These are phyloP conservation scores for Gambusia holbrooki DNA, from an alignment of 2,113 vertebrate species.

Conservation along the genomic window DNA sequence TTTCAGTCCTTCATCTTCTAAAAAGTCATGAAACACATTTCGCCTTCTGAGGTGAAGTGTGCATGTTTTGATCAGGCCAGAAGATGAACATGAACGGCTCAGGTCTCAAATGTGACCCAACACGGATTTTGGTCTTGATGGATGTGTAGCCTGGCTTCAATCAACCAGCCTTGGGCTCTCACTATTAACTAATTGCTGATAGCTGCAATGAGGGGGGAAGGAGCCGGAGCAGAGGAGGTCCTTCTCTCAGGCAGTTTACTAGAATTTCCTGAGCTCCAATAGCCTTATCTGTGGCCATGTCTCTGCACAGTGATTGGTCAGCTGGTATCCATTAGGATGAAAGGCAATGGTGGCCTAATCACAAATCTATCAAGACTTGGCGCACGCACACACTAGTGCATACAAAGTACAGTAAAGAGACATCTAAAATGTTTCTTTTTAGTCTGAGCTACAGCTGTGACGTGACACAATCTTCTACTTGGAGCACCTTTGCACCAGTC, in stretches of 20 bases:
- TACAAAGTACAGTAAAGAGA: constrained; percentile 13
- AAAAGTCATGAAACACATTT: constrained; percentile 37
- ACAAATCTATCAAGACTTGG: constrained; percentile 65
- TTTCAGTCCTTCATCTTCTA: constrained; percentile 31
- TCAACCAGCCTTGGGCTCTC: constrained; percentile 65
- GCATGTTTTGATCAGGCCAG: constrained; percentile 47
- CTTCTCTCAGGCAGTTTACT: constrained; percentile 62
- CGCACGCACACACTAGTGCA: constrained; percentile 27
- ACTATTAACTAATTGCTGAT: constrained; percentile 79
- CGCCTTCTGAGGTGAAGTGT: constrained; percentile 25
- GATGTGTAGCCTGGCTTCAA: constrained; percentile 73
- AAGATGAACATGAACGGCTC: constrained; percentile 45
- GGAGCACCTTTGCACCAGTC: too few relatives aligned
- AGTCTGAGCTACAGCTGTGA: constrained; percentile 10
- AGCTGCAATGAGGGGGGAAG: constrained; percentile 50
- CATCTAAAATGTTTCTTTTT: constrained; percentile 9
- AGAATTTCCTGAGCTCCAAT: constrained; percentile 61
- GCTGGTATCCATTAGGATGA: constrained; percentile 78
- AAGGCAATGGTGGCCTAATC: constrained; percentile 72
- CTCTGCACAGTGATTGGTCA: constrained; percentile 74
- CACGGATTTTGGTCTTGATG: constrained; percentile 55
- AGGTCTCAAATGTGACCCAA: constrained; percentile 42
- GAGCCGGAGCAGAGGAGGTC: constrained; percentile 5
- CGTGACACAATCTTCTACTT: constrained; percentile 9
- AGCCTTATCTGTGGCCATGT: constrained; percentile 67